These are phyloP conservation scores for Odontomachus brunneus DNA, from an alignment of 1,140 invertebrate species.

Conservation along the genomic window DNA sequence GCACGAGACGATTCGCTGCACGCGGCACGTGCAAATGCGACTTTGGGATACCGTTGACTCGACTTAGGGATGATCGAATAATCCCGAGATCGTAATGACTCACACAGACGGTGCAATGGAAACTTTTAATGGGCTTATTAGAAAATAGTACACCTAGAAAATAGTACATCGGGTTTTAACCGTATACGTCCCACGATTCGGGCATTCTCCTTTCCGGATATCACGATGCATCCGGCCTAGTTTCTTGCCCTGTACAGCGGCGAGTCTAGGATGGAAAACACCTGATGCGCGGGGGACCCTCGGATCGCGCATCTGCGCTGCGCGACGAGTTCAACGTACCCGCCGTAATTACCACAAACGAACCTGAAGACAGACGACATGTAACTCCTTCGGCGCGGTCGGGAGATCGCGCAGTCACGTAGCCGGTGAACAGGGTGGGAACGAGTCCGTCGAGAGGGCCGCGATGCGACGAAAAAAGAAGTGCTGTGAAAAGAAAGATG, in stretches of 20 bases:
- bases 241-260: neutral
- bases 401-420: constrained; percentile 65
- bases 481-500: constrained; percentile 54
- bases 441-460: constrained; percentile 45
- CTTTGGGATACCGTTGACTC: neutral
- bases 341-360: constrained; percentile 76
- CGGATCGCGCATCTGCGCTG: constrained; percentile 7
- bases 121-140: too few relatives aligned
- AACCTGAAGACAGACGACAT: constrained; percentile 72
- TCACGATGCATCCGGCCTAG: neutral
- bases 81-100: neutral
- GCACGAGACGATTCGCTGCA: neutral
- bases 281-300: constrained; percentile 34
- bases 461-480: constrained; percentile 66
- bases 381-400: constrained; percentile 51
- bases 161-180: neutral
- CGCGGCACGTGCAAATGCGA: neutral
- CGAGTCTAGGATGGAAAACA: constrained; percentile 8
- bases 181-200: too few relatives aligned
- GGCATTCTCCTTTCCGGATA: too few relatives aligned
- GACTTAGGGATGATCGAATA: neutral
- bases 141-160: too few relatives aligned
- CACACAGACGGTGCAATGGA: too few relatives aligned
- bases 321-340: constrained; percentile 75
- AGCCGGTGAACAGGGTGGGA: constrained; percentile 68